Evolutionary conservation across 2,797 vertebrate genomes (phyloP), one percentile per base, ranked within the genome.

Genomic region (Chromis chromis): DNA sequence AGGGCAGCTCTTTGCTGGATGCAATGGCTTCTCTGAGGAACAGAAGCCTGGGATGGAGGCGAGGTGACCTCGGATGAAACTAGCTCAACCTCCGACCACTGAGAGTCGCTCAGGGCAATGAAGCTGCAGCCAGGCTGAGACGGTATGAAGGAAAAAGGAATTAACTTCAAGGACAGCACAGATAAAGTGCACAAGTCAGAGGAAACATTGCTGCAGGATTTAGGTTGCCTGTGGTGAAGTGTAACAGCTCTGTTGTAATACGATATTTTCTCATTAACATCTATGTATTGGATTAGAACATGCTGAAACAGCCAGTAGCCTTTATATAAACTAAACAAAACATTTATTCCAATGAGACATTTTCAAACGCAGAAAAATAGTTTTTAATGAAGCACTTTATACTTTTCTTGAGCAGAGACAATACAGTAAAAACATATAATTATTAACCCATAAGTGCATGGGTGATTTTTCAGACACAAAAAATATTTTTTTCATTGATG

Each of bases 21-120:
- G 63, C 68, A 21, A 55, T 7, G 2, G 72, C 39, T 79, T 70
- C 79, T 91, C 85, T 7, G 48, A 87, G 85, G 80, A 85, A 64
- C 86, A 80, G 81, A 78, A 86, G 76, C 42, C 76, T 10, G 59
- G 79, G 75, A 87, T 70, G 84, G 84, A 86, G 76, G 75, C 58
- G 39, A 81, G 71, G 74, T 84, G 86, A 90, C 86, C 86, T 82
- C 54, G 31, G 82, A 81, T 81, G 74, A 89, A 87, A 80, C 77
- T n/a, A 68, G 55, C 76, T 73, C 81, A 39, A 74, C 63, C 83
- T 78, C 76, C 68, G 42, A 76, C 76, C 74, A 72, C 65, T 65
- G 44, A 44, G 39, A 70, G 63, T 60, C 40, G 79, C 90, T 85
- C 50, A 22, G 80, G 84, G 87, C 86, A 24, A 50, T 16, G 60